Evolutionary conservation across 2,113 vertebrate genomes (phyloP), one percentile per base, ranked within the genome.

Genomic region (Aegithalos caudatus): DNA sequence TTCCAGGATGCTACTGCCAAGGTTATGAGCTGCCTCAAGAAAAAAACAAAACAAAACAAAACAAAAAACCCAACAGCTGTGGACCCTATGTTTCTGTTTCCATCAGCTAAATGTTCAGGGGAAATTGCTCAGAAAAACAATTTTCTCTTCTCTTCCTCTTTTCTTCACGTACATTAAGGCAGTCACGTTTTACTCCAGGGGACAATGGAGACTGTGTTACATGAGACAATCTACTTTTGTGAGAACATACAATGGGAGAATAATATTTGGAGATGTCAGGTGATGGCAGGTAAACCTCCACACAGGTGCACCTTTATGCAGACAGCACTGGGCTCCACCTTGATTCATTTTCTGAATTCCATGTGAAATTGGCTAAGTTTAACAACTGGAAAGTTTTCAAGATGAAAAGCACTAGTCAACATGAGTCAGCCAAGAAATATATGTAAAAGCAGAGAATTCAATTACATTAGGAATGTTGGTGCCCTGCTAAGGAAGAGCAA

Each of bases 401-500:
- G 73, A 91, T 60, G 53, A 91, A 95, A 95, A 95, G 35, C 61
- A 38, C 51, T 91, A 94, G 91, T 92, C 83, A 95, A 48, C 61
- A 14, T 85, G 77, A 85, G 66, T 85, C 69, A 50, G 86, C 42
- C 53, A 84, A 91, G 44, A 65, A 67, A 89, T 67, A 89, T 82
- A 94, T 50, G 82, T 89, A 87, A 87, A 91, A 95, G 87, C 37
- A 91, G 53, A 74, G 69, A 91, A 87, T 45, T 74, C 84, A 95
- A 85, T 92, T 85, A 92, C 53, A 76, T 79, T 45, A 85, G 87
- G 89, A 91, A 95, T 92, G 91, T 2, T 81, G 72, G 37, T 82
- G 45, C 33, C 53, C 57, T 56, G 70, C 61, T 89, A 91, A 81
- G 61, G 73, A 84, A 60, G 65, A 48, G 40, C n/a, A 86, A 42